These are phyloP conservation scores for Dilophus febrilis DNA, from an alignment of 2,888 invertebrate species.

Conservation along the genomic window DNA sequence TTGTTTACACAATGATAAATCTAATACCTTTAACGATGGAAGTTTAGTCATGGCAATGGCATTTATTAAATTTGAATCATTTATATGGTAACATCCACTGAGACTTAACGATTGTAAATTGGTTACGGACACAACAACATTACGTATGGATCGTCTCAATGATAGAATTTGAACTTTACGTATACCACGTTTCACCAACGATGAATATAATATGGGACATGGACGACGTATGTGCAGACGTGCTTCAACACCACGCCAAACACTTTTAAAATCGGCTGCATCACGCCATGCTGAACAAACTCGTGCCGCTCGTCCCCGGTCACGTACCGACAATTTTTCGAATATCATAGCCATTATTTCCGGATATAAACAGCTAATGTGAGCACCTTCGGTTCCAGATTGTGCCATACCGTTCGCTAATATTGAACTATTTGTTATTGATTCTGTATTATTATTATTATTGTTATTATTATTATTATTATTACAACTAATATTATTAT, in stretches of 20 bases:
- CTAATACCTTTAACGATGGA: constrained; percentile 60
- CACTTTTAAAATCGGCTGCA: constrained; percentile 79
- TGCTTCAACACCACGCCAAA: constrained; percentile 89
- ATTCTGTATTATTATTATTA: constrained; percentile 7
- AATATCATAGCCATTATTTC: constrained; percentile 87
- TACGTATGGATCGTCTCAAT: constrained; percentile 61
- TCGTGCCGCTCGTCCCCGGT: constrained; percentile 79
- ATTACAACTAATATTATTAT: too few species aligned
- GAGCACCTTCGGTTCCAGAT: constrained; percentile 40
- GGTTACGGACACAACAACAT: constrained; percentile 71
- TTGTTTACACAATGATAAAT: constrained; percentile 86
- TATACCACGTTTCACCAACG: constrained; percentile 74
- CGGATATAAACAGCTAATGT: constrained; percentile 79
- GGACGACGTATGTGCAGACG: constrained; percentile 72
- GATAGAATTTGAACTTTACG: constrained; percentile 78
- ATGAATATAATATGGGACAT: constrained; percentile 69
- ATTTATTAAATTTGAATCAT: constrained; percentile 66
- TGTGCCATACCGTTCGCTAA: constrained; percentile 21
- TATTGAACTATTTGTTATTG: constrained; percentile 4
- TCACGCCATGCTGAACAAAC: constrained; percentile 82
- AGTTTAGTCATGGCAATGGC: constrained; percentile 57
- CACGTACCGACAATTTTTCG: constrained; percentile 70
- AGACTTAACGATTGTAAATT: constrained; percentile 76
- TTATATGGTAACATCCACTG: constrained; percentile 86
- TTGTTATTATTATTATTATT: too few species aligned